Base-by-base conservation (phyloP, 2,888 invertebrate species). In the Nemotelus pantherinus region DNA sequence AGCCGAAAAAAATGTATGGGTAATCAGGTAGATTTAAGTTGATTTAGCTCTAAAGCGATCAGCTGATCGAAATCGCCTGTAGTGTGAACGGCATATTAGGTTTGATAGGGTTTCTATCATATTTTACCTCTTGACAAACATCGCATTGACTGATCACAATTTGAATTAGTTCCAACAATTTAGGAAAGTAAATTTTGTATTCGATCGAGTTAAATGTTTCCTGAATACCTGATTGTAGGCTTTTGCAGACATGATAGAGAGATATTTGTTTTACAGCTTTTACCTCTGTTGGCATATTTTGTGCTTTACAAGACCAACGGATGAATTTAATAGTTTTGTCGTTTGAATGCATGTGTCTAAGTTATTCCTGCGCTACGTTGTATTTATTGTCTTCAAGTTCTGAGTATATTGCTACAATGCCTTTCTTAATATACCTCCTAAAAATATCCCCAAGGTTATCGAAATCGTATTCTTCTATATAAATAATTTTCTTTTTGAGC, bases 21-120 rank as follows among this genome's bases (percentile, higher is more conserved):
- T n/a, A n/a, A n/a, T n/a, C n/a, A n/a, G n/a, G n/a, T n/a, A n/a
- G n/a, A n/a, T n/a, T n/a, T n/a, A n/a, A n/a, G n/a, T n/a, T n/a
- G n/a, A n/a, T n/a, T n/a, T n/a, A n/a, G n/a, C n/a, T n/a, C n/a
- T n/a, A n/a, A n/a, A n/a, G n/a, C n/a, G n/a, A n/a, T n/a, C n/a
- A n/a, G n/a, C n/a, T n/a, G n/a, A n/a, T n/a, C n/a, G n/a, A n/a
- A n/a, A n/a, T n/a, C n/a, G n/a, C n/a, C n/a, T n/a, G n/a, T n/a
- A n/a, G n/a, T n/a, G n/a, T n/a, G n/a, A n/a, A n/a, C n/a, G n/a
- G n/a, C n/a, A n/a, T n/a, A n/a, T n/a, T 76, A 5, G 41, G 45
- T 67, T 70, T 79, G 2, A 80, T 79, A 0, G 81, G 79, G n/a
- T 79, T 71, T 71, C 80, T 65, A 58, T 79, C 78, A 60, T 79